Evolutionary conservation across 2,113 vertebrate genomes (phyloP).

Genomic region (Chrysochloris asiatica): DNA sequence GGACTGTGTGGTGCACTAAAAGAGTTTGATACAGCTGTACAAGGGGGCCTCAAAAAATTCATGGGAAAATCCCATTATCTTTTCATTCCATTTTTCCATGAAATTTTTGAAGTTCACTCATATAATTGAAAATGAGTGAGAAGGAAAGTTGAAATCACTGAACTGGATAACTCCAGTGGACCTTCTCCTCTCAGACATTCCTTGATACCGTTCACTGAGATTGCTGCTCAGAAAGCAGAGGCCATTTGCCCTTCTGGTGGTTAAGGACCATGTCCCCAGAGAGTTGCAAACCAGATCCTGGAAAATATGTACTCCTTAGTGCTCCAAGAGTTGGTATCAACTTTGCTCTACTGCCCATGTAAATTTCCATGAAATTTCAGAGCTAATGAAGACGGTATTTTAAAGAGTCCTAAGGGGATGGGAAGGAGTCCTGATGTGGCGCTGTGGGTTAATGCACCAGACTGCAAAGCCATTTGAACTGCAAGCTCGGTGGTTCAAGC

Average conservation of each 20-base stretch:
- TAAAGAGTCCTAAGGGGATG: background rate
- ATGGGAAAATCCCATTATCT: too few relatives aligned
- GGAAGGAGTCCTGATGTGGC: too few relatives aligned
- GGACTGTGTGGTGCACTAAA: background rate
- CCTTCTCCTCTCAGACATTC: background rate
- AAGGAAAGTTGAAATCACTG: background rate
- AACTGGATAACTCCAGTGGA: background rate
- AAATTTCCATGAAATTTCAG: background rate
- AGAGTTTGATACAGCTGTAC: background rate
- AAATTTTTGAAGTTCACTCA: too few relatives aligned
- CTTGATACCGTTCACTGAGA: background rate
- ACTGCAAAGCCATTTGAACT: too few relatives aligned
- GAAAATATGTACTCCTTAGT: background rate
- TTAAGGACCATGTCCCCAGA: background rate
- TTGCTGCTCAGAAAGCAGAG: background rate
- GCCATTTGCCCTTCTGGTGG: background rate
- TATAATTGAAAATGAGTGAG: background rate
- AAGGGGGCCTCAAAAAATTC: too few relatives aligned
- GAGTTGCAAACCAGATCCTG: background rate
- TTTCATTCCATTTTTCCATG: too few relatives aligned
- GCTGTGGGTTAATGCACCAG: too few relatives aligned
- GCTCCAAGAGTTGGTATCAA: background rate
- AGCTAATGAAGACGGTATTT: background rate
- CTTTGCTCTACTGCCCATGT: background rate
- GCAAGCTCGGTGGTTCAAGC: too few relatives aligned